Percentiles rank a stretch among this genome's conserved stretches.
Conservation (phyloP, 2,888 invertebrate species). For the Brachyptera risi region DNA sequence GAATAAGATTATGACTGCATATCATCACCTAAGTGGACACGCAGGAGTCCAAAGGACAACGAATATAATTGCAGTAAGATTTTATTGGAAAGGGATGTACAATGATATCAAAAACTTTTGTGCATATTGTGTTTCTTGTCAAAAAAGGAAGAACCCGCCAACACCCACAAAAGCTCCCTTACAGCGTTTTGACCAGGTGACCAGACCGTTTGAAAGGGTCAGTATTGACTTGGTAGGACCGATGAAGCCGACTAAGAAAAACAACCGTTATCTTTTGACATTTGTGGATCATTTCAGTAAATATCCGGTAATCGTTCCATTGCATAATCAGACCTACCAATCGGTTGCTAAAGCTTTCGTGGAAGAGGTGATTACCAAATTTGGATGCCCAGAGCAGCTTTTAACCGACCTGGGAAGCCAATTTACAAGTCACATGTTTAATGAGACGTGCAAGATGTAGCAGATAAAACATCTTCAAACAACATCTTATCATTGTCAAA, state of each 20-base stretch:
- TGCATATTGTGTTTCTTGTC: constrained; percentile 10
- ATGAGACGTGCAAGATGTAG: constrained; percentile 21
- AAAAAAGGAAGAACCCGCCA: constrained; percentile 7
- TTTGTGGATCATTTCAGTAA: constrained; percentile 31
- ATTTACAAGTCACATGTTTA: constrained; percentile 25
- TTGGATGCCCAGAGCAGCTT: constrained; percentile 28
- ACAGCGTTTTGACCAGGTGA: not conserved
- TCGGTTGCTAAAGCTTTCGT: constrained; percentile 25
- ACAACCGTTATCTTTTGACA: constrained; percentile 28
- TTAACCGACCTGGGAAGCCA: constrained; percentile 31
- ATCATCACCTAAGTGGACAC: constrained; percentile 6
- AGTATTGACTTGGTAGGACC: constrained; percentile 9
- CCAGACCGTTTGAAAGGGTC: not conserved
- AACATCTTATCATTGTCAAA: constrained; percentile 33
- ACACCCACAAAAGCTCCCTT: not conserved
- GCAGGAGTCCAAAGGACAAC: not conserved
- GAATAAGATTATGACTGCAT: not conserved
- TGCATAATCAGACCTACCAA: constrained; percentile 27
- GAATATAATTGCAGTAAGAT: not conserved
- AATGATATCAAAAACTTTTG: not conserved
- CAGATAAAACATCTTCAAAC: constrained; percentile 28
- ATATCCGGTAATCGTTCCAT: constrained; percentile 32
- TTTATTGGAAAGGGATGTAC: constrained; percentile 13
- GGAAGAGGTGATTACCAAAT: constrained; percentile 28
- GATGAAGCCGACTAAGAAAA: not conserved